Evolutionary conservation across 2,113 vertebrate species (phyloP), one percentile per base, ranked within the genome.

Genomic region (Syngnathus floridae): DNA sequence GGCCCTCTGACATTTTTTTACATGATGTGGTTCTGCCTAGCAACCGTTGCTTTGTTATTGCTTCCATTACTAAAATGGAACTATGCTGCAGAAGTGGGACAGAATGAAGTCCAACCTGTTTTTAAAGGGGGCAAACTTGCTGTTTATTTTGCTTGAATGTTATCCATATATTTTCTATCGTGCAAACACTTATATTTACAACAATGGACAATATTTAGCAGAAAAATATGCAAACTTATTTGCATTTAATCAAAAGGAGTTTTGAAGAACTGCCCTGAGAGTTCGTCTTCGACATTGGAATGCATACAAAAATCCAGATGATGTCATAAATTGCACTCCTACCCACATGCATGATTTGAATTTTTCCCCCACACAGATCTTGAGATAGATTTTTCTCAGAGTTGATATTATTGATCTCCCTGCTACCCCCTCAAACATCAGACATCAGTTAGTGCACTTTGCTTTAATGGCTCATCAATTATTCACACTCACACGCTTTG

Each of bases 11-110:
- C 22, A 43, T 61, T 43, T 56, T 31, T 31, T 35, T 14, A 14
- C 21, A 43, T 61, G 59, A 43, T 43, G 38, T n/a, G 16, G 26
- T 61, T 41, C 38, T 61, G 59, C 59, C 12, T 21, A 43, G 59
- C 59, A 61, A 61, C 59, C 2, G 16, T 11, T 36, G 4, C 6
- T 35, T 56, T 56, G 54, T 40, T 41, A 21, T 41, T 61, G 12
- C 7, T 61, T 61, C 38, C 58, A 61, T 38, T 21, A 10, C 19
- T 21, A 21, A 22, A 54, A 35, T 58, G 56, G 56, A 58, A 54
- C 21, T 4, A 3, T 7, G 8, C 51, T 51, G 17, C 40, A 40
- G n/a, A 59, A 21, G 37, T 40, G 10, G 36, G 37, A 10, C 3
- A 21, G 36, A 40, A 12, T 40, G 37, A 13, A 59, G 57, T 59